phyloP scores from a whole-genome alignment of 1,140 invertebrate genomes.

The Hylaeus volcanicus region DNA sequence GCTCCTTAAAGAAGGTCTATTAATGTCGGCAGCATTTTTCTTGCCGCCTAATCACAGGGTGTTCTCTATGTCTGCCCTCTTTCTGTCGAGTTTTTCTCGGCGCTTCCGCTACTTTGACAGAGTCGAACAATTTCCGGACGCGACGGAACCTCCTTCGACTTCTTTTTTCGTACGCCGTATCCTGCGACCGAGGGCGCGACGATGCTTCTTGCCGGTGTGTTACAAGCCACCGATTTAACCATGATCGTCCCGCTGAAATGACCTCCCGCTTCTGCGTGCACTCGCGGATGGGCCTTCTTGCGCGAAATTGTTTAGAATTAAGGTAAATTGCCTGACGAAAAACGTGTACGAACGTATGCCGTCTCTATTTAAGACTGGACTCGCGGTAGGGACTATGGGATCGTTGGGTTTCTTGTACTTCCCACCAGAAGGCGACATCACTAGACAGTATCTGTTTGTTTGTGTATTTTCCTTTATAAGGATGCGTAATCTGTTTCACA shows the following conservation, averaged over 20 bases:
- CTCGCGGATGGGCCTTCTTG: not conserved
- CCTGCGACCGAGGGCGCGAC: not conserved
- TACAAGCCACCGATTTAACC: slow-evolving; percentile 33
- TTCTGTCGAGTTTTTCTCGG: slow-evolving; percentile 58
- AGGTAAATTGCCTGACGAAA: not conserved
- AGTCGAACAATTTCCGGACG: slow-evolving; percentile 69
- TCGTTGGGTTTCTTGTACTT: too few species aligned
- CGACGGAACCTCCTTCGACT: slow-evolving; percentile 49
- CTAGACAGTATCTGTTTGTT: too few species aligned
- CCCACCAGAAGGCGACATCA: too few species aligned
- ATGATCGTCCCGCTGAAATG: slow-evolving; percentile 1
- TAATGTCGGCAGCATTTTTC: slow-evolving; percentile 70
- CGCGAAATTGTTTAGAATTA: not conserved
- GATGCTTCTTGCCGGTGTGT: slow-evolving; percentile 36
- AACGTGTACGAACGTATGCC: not conserved
- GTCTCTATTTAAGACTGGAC: not conserved
- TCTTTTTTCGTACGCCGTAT: slow-evolving; percentile 1
- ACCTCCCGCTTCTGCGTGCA: not conserved
- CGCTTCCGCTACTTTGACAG: slow-evolving; percentile 65
- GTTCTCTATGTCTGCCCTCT: slow-evolving; percentile 23
- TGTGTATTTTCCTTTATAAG: too few species aligned
- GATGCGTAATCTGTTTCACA: too few species aligned
- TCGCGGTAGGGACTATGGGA: too few species aligned
- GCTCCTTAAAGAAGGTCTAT: slow-evolving; percentile 66
- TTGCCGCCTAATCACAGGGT: slow-evolving; percentile 68